Base-by-base conservation (phyloP, 2,888 invertebrate genomes). In the Malacosoma neustria region DNA sequence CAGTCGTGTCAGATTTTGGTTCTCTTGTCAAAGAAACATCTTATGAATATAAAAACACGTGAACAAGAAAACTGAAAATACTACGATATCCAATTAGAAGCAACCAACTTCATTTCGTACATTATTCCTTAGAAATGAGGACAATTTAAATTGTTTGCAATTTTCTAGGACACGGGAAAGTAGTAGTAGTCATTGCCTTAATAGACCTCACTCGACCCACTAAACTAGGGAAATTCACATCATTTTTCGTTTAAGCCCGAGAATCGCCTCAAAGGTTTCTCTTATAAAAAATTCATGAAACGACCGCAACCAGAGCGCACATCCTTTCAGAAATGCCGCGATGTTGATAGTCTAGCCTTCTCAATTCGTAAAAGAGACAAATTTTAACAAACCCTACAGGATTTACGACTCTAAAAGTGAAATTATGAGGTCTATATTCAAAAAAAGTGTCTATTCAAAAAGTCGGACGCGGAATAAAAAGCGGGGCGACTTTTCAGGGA, bases 171-270 rank as follows among this genome's bases (percentile, higher is more conserved):
- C n/a, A n/a, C n/a, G n/a, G n/a, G n/a, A n/a, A n/a, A n/a, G n/a
- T n/a, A n/a, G n/a, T n/a, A n/a, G n/a, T n/a, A 52, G 53, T 68
- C 61, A 59, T 64, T 61, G 49, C 49, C 64, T 76, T 73, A 71
- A 75, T 72, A 67, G 71, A 53, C 57, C 51, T 41, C 64, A 61
- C 74, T 72, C 72, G 74, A 77, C 75, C 75, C 53, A 72, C 53
- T 75, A 65, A 70, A 64, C 70, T 57, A 61, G 56, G 56, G 54
- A 61, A 68, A 68, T 72, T 71, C 72, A 72, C 60, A 62, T 63
- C 68, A 67, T 69, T 67, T 58, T 68, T 62, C 66, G 61, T 66
- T 69, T 66, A 70, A 48, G 51, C 52, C 47, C 48, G 46, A 57
- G 62, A 54, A 54, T 51, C 53, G 55, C 53, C 59, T 72, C 72